Base-by-base conservation (phyloP, 2,797 vertebrate species). In the Muraenolepis orangiensis region DNA sequence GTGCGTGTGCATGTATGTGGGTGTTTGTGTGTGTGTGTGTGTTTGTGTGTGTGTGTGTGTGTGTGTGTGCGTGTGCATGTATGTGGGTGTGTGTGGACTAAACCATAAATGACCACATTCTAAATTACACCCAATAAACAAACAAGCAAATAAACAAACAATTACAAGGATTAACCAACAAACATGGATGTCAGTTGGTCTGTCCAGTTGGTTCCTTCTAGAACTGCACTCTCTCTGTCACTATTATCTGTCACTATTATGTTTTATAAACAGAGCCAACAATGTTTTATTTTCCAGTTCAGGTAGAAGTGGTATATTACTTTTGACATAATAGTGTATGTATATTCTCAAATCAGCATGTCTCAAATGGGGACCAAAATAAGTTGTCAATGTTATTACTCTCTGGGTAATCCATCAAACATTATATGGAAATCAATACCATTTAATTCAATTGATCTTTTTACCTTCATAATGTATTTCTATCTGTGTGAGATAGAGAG, bases 51-150 rank as follows among this genome's bases (percentile, higher is more conserved):
- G 61, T 66, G 61, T 66, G 61, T 66, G 61, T 66, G 61, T 26
- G 61, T 70, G 31, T 74, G 32, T 70, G 38, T 71, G 64, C n/a
- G n/a, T n/a, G n/a, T n/a, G n/a, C n/a, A n/a, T n/a, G n/a, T n/a
- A n/a, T n/a, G n/a, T 29, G 64, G 23, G 42, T 51, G 42, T 51
- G 42, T 51, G 42, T 51, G 42, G 7, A 51, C 20, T 76, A 32
- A 72, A 68, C 36, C 66, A 72, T 75, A 78, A 84, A 87, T 36
- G 30, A 76, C 72, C 69, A 84, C 40, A 74, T 20, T 26, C 70
- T 70, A 46, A 79, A 74, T 76, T 64, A 69, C 46, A 20, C 46
- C 46, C 46, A 51, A n/a, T 51, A 51, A 51, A 51, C 46, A 51
- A 51, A 51, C 46, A 51, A 20, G 6, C n/a, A 51, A n/a, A 34